Evolutionary conservation across 2,113 vertebrate species (phyloP).

Genomic region (Solea solea): DNA sequence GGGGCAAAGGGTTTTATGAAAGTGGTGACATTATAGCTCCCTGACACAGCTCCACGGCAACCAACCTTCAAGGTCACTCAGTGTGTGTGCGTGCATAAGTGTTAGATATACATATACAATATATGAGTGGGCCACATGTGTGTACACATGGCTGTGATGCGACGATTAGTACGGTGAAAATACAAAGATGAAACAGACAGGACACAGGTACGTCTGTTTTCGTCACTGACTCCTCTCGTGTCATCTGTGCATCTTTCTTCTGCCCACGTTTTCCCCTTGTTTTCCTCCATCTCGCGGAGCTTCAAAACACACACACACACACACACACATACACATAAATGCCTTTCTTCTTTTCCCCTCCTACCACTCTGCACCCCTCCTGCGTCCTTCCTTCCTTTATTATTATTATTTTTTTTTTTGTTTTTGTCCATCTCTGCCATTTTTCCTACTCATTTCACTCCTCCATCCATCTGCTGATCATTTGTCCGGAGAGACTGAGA

Average conservation of each 20-base stretch:
- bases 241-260: slow-evolving; percentile 5
- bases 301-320: slow-evolving; percentile 10
- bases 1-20: slow-evolving; percentile 67
- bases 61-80: slow-evolving; percentile 65
- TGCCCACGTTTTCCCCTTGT: slow-evolving; percentile 30
- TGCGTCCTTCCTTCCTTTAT: slow-evolving; percentile 5
- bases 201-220: slow-evolving; percentile 3
- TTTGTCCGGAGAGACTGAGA: slow-evolving; percentile 34
- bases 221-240: neutral
- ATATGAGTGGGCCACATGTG: slow-evolving; percentile 1
- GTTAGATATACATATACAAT: slow-evolving; percentile 7
- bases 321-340: slow-evolving; percentile 9
- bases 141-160: neutral
- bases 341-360: slow-evolving; percentile 20
- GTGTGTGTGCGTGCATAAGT: slow-evolving; percentile 21
- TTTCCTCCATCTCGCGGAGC: slow-evolving; percentile 15
- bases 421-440: slow-evolving; percentile 29
- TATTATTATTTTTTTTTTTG: neutral
- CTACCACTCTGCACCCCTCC: slow-evolving; percentile 20
- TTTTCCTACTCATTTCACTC: slow-evolving; percentile 51
- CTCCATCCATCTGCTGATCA: slow-evolving; percentile 59
- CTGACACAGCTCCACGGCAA: slow-evolving; percentile 65
- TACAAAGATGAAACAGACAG: slow-evolving; percentile 18
- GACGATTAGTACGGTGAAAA: slow-evolving; percentile 34
- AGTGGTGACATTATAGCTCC: slow-evolving; percentile 70